Evolutionary conservation across 1,140 invertebrate species (phyloP), one percentile per base, ranked within the genome.

Genomic region (Alviniconcha marisindica): DNA sequence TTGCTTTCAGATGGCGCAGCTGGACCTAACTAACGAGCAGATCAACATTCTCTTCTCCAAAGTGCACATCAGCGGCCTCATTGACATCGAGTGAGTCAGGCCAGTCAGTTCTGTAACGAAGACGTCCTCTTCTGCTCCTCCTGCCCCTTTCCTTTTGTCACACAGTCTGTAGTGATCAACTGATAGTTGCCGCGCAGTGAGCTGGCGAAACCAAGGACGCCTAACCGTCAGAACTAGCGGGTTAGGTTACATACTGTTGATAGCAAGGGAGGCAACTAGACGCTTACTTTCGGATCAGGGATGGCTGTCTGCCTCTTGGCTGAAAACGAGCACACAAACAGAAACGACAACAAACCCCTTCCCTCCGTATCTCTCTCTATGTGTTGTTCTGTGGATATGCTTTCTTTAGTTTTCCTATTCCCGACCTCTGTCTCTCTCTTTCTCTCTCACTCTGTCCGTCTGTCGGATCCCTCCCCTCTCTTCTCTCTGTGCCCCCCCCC

Each of bases 41-140:
- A 80, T 80, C 78, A 80, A 80, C 78, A 80, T 80, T 28, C 78
- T 80, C 18, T 80, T 44, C 21, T 21, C 36, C 0, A 80, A 80
- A 69, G 60, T 80, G 7, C 36, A 80, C 1, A 60, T 80, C 4
- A 44, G 54, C 36, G 78, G 78, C n/a, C 56, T 80, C 18, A 80
- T 80, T 28, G 78, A 80, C 40, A 63, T 80, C n/a, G 78, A 80
- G 78, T 76, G 40, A 76, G 73, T 76, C n/a, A n/a, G n/a, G n/a
- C n/a, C n/a, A n/a, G n/a, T n/a, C n/a, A n/a, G n/a, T n/a, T n/a
- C n/a, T n/a, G n/a, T n/a, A n/a, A n/a, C n/a, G n/a, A n/a, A n/a
- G n/a, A n/a, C n/a, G n/a, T n/a, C n/a, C n/a, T n/a, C n/a, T n/a
- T n/a, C n/a, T n/a, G n/a, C n/a, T n/a, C n/a, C n/a, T n/a, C n/a